Conservation (phyloP, 2,888 invertebrate genomes). For the Eupelmus urozonus region DNA sequence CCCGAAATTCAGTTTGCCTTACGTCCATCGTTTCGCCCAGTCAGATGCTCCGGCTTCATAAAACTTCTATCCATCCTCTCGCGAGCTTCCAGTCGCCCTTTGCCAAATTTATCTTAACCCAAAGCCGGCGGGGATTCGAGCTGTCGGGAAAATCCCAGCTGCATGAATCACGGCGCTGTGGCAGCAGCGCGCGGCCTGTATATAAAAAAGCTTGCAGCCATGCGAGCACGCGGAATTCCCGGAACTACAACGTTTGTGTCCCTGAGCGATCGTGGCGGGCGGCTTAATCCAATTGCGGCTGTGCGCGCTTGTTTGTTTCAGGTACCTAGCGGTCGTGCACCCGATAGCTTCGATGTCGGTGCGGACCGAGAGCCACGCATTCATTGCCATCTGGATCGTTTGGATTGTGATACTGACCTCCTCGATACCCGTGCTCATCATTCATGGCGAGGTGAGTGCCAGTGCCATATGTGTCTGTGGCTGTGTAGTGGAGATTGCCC, state of each 20-base stretch:
- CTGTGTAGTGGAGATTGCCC: too few relatives aligned
- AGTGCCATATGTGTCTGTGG: too few relatives aligned
- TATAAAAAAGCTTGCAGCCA: too few relatives aligned
- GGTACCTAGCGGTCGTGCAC: slow-evolving; percentile 94
- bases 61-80: neutral
- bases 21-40: neutral
- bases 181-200: too few relatives aligned
- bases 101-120: too few relatives aligned
- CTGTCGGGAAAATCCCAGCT: neutral
- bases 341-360: slow-evolving; percentile 93
- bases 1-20: slow-evolving; percentile 1
- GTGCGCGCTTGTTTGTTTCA: slow-evolving; percentile 53
- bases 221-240: too few relatives aligned
- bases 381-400: slow-evolving; percentile 86
- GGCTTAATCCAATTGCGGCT: too few relatives aligned
- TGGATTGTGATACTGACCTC: slow-evolving; percentile 90
- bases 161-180: neutral
- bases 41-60: neutral
- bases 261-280: too few relatives aligned
- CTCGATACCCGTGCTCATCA: slow-evolving; percentile 87
- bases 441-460: slow-evolving; percentile 85
- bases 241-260: too few relatives aligned
- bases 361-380: slow-evolving; percentile 89
- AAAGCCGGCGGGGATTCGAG: neutral
- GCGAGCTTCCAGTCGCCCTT: too few relatives aligned